phyloP scores from a whole-genome alignment of 64 coral and sea anemone species.

The Stylophora pistillata region DNA sequence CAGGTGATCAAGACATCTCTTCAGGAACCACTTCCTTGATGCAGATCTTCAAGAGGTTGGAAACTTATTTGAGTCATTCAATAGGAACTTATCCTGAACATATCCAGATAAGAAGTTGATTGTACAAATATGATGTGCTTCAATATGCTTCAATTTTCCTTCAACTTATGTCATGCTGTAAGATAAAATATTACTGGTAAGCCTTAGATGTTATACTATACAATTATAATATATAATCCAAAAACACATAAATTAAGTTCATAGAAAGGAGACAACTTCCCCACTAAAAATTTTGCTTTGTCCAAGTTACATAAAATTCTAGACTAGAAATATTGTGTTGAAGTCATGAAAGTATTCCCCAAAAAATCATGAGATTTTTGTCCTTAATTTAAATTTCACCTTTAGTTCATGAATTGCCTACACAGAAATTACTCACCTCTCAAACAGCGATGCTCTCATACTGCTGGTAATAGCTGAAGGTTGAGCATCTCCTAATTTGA shows the following conservation, averaged over 20 bases:
- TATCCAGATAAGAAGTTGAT: background rate
- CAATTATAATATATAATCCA: no score
- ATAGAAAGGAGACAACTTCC: no score
- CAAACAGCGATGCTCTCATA: constrained; percentile 94
- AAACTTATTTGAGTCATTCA: background rate
- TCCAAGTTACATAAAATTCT: no score
- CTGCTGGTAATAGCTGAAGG: constrained; percentile 80
- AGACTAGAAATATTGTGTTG: no score
- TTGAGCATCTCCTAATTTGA: constrained; percentile 90
- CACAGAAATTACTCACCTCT: constrained; percentile 62
- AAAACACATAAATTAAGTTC: no score
- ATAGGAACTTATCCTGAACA: background rate
- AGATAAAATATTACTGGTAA: background rate
- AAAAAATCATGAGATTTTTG: no score
- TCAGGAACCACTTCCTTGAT: background rate
- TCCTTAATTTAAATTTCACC: no score
- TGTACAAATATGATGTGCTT: background rate
- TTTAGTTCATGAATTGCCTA: background rate
- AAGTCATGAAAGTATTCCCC: no score
- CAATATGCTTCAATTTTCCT: background rate
- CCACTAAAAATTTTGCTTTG: no score
- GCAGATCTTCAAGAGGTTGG: background rate
- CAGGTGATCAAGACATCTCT: no score
- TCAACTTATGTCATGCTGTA: constrained; percentile 11
- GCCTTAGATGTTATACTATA: no score